Percentiles rank a stretch among this genome's conserved stretches.
Evolutionary conservation across 2,888 invertebrate genomes (phyloP).

Genomic region (Tanypteryx hageni): DNA sequence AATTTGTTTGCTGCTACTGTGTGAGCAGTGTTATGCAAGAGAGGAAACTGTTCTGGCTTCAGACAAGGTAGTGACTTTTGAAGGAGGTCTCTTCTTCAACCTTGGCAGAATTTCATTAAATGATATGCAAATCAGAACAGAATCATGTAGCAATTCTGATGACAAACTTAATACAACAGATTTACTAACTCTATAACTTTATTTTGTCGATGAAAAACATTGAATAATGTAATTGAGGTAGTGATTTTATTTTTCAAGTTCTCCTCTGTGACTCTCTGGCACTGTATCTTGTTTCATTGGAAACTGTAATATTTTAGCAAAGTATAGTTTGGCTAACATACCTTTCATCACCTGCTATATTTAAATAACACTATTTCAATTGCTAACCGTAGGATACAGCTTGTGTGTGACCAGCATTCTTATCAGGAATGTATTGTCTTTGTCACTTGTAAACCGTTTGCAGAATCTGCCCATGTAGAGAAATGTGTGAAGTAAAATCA

Average conservation of each 20-base stretch:
- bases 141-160: slow-evolving; percentile 40
- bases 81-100: slow-evolving; percentile 11
- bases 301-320: slow-evolving; percentile 42
- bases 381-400: slow-evolving; percentile 57
- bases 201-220: slow-evolving; percentile 26
- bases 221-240: slow-evolving; percentile 7
- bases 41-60: not conserved
- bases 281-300: slow-evolving; percentile 33
- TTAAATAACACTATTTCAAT: slow-evolving; percentile 55
- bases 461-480: slow-evolving; percentile 16
- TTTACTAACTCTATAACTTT: not conserved
- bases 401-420: slow-evolving; percentile 56
- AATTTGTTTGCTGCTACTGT: slow-evolving; percentile 38
- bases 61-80: not conserved
- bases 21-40: slow-evolving; percentile 23
- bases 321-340: slow-evolving; percentile 49
- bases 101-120: not conserved
- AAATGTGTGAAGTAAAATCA: slow-evolving; percentile 32
- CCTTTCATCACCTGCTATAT: slow-evolving; percentile 53
- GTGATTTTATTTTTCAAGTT: slow-evolving; percentile 44
- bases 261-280: not conserved
- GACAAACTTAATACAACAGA: slow-evolving; percentile 16
- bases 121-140: not conserved
- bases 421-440: slow-evolving; percentile 40
- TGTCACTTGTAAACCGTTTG: slow-evolving; percentile 30